Base-by-base conservation (phyloP, 92 coral and sea anemone genomes). In the Bergia puertoricense region DNA sequence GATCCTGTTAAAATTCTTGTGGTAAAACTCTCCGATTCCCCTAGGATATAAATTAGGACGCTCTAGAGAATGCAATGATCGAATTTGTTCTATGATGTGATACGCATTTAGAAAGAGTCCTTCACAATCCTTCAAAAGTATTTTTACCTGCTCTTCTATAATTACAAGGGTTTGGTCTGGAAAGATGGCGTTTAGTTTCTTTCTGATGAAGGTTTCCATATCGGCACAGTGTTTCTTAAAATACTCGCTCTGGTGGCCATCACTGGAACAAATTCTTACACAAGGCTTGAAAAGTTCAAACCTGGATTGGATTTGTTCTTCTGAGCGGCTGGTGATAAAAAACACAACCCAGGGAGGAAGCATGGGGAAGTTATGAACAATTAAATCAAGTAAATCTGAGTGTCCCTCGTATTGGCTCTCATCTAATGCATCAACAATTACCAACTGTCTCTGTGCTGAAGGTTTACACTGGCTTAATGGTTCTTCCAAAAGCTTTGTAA, bases 261-360 rank as follows among this genome's bases (percentile, higher is more conserved):
- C 77, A 20, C 77, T 66, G 4, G 86, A 71, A 67, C 86, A 83
- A 65, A 83, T 83, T 67, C 86, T 62, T 14, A 84, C 8, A 66
- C 79, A 84, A 45, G 88, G 88, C 3, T 69, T 84, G 3, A 69
- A 85, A 37, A 23, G 20, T 80, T 75, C 30, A 41, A 90, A 81
- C 39, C 73, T 51, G 65, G 2, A 39, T 9, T 88, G 86, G 45
- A 91, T 79, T 5, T 59, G 81, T 51, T 85, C 80, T 54, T 89
- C 92, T 15, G 92, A 89, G 74, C 91, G 83, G 77, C 91, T 85
- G 74, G 89, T 91, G 76, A 91, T 85, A 77, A 91, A 91, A 40
- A 91, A 91, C 76, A 88, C 89, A 72, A 91, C 80, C 93, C 93
- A 91, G 15, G 89, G 50, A 0, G 93, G 93, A 50, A 91, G 93